A percentile compares a stretch with the other conserved stretches of the same genome.
Conservation (phyloP, 1,140 invertebrate species). For the Diachasma alloeum region DNA sequence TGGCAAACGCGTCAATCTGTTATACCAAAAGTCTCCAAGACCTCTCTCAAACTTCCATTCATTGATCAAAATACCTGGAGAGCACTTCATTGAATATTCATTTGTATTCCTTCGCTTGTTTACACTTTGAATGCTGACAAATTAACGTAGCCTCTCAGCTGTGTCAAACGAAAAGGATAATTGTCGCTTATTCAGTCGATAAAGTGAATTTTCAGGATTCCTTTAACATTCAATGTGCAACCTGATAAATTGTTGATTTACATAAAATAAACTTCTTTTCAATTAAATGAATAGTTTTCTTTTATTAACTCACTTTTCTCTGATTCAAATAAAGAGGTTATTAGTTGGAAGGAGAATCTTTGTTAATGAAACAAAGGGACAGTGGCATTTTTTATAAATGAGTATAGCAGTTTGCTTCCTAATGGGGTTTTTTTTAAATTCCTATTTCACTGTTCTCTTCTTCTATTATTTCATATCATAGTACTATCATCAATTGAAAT, state of each 20-base stretch:
- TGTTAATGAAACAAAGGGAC: no score
- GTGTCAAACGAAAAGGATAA: neutral
- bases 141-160: neutral
- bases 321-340: no score
- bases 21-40: neutral
- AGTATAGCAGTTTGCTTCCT: no score
- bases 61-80: neutral
- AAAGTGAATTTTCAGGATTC: neutral
- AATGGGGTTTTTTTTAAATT: no score
- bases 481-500: no score
- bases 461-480: no score
- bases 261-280: no score
- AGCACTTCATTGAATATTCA: neutral
- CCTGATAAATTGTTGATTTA: neutral
- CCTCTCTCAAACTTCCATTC: neutral
- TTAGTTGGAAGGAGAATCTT: no score
- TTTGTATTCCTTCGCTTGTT: neutral
- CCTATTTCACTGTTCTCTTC: no score
- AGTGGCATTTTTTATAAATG: no score
- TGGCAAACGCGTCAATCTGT: conserved; percentile 4
- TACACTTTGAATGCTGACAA: neutral
- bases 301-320: no score
- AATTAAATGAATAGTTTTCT: no score
- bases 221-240: neutral
- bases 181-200: neutral